Percentiles rank a stretch among this genome's conserved stretches.
These are phyloP conservation scores for Guaruba guarouba DNA, from an alignment of 2,113 vertebrate genomes.

Conservation along the genomic window DNA sequence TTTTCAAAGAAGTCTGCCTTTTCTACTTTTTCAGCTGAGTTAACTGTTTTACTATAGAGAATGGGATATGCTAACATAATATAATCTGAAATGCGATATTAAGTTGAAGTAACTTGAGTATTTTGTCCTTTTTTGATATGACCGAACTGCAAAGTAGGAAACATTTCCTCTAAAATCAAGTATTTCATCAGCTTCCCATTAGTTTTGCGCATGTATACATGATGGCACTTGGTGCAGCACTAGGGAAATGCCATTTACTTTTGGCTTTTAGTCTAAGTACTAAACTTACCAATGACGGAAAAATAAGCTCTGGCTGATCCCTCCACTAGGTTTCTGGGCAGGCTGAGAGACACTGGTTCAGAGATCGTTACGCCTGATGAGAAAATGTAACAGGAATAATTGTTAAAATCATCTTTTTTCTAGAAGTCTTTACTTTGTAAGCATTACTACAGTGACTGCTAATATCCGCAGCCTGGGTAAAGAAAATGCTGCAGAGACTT, in stretches of 20 bases:
- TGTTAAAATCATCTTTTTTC: background rate
- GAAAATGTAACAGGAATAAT: background rate
- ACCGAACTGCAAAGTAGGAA: background rate
- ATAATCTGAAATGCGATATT: background rate
- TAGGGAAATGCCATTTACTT: background rate
- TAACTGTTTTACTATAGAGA: background rate
- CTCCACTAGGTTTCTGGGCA: conserved; percentile 55
- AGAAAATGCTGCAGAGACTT: background rate
- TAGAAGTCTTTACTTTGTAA: background rate
- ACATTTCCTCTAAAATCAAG: background rate
- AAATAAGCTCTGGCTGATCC: conserved; percentile 67
- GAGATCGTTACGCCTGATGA: conserved; percentile 12
- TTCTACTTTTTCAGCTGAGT: background rate
- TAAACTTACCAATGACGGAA: conserved; percentile 67
- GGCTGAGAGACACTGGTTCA: conserved; percentile 19
- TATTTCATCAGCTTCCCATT: background rate
- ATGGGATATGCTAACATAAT: background rate
- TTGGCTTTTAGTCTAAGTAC: background rate
- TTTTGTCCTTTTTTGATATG: background rate
- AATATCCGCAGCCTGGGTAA: background rate
- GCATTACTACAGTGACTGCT: background rate
- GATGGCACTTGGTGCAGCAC: background rate
- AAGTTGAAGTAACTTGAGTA: background rate
- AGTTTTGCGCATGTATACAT: background rate
- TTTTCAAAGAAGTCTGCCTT: background rate